A percentile compares a stretch with the other conserved stretches of the same genome.
These are phyloP conservation scores for Euwallacea fornicatus DNA, from an alignment of 1,140 invertebrate species.

Conservation along the genomic window DNA sequence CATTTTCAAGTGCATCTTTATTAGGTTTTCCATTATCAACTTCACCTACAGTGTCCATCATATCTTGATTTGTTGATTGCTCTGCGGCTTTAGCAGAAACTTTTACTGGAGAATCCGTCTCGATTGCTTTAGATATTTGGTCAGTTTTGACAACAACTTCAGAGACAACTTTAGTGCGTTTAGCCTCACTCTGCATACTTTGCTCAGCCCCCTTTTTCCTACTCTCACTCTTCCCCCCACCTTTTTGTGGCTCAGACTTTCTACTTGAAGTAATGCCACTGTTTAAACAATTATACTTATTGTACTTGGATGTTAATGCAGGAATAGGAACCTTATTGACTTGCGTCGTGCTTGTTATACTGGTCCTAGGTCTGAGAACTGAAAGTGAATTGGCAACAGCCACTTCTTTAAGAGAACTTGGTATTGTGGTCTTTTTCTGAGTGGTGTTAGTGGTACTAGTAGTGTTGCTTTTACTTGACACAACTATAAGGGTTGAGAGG, in stretches of 20 bases:
- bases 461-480: constrained; percentile 17
- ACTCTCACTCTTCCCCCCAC: neutral
- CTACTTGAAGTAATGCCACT: too few species aligned
- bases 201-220: neutral
- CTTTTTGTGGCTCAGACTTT: neutral
- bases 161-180: neutral
- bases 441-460: neutral
- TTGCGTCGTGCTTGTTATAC: constrained; percentile 60
- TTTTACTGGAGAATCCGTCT: too few species aligned
- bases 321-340: constrained; percentile 73
- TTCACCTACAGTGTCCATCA: too few species aligned
- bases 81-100: too few species aligned
- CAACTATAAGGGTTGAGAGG: constrained; percentile 34
- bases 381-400: constrained; percentile 7
- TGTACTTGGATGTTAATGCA: constrained; percentile 58
- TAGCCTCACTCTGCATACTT: neutral
- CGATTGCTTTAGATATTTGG: neutral
- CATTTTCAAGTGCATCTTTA: too few species aligned
- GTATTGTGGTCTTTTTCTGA: neutral
- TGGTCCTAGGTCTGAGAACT: neutral
- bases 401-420: constrained; percentile 18
- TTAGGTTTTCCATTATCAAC: too few species aligned
- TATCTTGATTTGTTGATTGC: too few species aligned
- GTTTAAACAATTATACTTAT: constrained; percentile 3
- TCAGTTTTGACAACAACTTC: neutral